Percentiles rank a stretch among this genome's conserved stretches.
phyloP scores from a whole-genome alignment of 1,140 invertebrate species.

The Sitophilus oryzae region DNA sequence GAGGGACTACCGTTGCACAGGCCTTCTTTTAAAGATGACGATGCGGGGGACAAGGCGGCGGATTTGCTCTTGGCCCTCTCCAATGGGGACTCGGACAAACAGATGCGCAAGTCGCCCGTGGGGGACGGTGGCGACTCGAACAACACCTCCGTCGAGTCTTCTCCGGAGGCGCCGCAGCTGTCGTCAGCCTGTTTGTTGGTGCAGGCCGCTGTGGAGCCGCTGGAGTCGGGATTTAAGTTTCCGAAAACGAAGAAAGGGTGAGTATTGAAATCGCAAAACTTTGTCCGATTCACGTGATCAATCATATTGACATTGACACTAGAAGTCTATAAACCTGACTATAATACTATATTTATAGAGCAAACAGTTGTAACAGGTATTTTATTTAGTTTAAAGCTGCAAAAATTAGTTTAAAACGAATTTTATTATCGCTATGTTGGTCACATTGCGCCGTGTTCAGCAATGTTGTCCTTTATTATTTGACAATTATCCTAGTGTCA shows the following conservation, averaged over 20 bases:
- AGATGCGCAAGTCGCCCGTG: slow-evolving; percentile 40
- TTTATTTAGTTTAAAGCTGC: too few species aligned
- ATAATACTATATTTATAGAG: too few species aligned
- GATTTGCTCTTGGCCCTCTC: slow-evolving; percentile 55
- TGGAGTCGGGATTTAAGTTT: slow-evolving; percentile 73
- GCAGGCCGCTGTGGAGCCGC: slow-evolving; percentile 71
- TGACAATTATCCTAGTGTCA: too few species aligned
- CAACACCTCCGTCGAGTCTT: slow-evolving; percentile 47
- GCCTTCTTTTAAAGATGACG: slow-evolving; percentile 24
- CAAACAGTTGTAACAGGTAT: too few species aligned
- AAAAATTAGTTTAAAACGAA: too few species aligned
- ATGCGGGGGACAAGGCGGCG: slow-evolving; percentile 45
- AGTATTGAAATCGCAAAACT: too few species aligned
- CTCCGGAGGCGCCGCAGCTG: slow-evolving; percentile 54
- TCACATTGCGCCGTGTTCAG: too few species aligned
- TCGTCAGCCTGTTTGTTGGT: slow-evolving; percentile 71
- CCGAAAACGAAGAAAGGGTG: slow-evolving; percentile 82
- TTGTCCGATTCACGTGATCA: too few species aligned
- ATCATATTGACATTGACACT: too few species aligned
- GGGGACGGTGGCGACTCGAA: slow-evolving; percentile 38
- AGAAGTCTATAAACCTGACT: too few species aligned
- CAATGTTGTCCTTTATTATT: too few species aligned
- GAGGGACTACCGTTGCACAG: slow-evolving; percentile 34
- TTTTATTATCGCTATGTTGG: too few species aligned
- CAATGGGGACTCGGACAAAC: slow-evolving; percentile 42